phyloP scores from a whole-genome alignment of 2,797 vertebrate genomes.

The Sebastolobus altivelis region DNA sequence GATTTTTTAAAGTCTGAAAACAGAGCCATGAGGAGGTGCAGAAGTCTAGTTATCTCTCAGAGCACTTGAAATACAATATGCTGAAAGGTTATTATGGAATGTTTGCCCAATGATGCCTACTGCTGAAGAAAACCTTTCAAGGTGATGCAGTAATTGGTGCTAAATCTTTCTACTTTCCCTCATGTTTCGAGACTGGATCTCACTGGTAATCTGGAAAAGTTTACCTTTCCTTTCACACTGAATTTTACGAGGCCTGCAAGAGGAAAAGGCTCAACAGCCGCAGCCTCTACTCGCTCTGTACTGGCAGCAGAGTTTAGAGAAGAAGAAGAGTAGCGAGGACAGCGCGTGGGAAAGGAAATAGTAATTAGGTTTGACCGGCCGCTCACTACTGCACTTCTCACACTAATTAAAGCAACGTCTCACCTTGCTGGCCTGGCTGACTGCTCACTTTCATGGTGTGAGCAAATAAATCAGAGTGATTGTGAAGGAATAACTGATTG shows the following conservation, averaged over 20 bases:
- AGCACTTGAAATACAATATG: too few species aligned
- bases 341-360: slow-evolving; percentile 1
- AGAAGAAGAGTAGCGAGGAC: not conserved
- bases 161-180: not conserved
- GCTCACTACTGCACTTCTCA: not conserved
- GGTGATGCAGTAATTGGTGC: not conserved
- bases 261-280: not conserved
- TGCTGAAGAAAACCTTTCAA: not conserved
- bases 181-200: not conserved
- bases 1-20: too few species aligned
- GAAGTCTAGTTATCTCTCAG: too few species aligned
- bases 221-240: not conserved
- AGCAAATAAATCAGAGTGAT: not conserved
- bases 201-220: not conserved
- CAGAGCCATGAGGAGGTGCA: too few species aligned
- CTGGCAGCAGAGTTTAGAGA: not conserved
- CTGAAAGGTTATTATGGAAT: too few species aligned
- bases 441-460: not conserved
- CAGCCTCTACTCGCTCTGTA: not conserved
- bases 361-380: not conserved
- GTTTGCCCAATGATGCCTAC: too few species aligned
- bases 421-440: not conserved
- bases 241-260: not conserved
- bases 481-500: not conserved
- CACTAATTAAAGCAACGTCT: slow-evolving; percentile 30